These are phyloP conservation scores for Augochlora pura DNA, from an alignment of 1,140 invertebrate genomes.

Conservation along the genomic window DNA sequence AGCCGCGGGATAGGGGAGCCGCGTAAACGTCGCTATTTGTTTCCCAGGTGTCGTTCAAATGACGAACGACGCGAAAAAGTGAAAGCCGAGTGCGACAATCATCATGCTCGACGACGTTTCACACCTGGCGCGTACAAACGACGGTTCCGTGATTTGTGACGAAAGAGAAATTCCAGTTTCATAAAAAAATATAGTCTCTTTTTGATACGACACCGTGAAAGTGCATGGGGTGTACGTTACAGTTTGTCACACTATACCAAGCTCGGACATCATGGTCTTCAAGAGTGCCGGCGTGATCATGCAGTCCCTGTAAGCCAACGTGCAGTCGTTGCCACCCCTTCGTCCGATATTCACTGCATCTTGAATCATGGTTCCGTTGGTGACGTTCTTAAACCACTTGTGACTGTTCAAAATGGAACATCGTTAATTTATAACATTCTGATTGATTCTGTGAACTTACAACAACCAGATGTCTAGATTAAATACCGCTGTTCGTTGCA, in stretches of 20 bases:
- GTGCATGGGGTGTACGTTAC: neutral
- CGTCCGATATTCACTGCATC: constrained; percentile 67
- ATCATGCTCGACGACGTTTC: constrained; percentile 52
- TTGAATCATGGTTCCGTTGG: constrained; percentile 71
- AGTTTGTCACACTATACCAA: constrained; percentile 49
- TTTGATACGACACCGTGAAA: neutral
- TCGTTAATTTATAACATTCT: neutral
- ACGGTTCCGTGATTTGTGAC: constrained; percentile 1
- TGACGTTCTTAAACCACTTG: constrained; percentile 65
- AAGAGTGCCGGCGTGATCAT: constrained; percentile 49
- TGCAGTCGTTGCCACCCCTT: constrained; percentile 54
- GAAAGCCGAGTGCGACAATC: constrained; percentile 34
- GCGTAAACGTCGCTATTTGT: neutral
- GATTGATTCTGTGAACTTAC: no score
- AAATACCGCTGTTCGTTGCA: no score
- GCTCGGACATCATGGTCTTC: constrained; percentile 52
- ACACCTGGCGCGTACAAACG: constrained; percentile 54
- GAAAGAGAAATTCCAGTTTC: neutral
- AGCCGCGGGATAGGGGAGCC: neutral
- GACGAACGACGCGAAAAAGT: constrained; percentile 48
- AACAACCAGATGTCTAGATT: no score
- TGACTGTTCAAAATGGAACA: constrained; percentile 48
- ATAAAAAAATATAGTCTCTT: constrained; percentile 4
- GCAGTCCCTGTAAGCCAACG: constrained; percentile 51
- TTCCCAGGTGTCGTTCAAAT: neutral